A percentile compares a stretch with the other conserved stretches of the same genome.
phyloP scores from a whole-genome alignment of 2,797 vertebrate species.

The Champsocephalus gunnari region DNA sequence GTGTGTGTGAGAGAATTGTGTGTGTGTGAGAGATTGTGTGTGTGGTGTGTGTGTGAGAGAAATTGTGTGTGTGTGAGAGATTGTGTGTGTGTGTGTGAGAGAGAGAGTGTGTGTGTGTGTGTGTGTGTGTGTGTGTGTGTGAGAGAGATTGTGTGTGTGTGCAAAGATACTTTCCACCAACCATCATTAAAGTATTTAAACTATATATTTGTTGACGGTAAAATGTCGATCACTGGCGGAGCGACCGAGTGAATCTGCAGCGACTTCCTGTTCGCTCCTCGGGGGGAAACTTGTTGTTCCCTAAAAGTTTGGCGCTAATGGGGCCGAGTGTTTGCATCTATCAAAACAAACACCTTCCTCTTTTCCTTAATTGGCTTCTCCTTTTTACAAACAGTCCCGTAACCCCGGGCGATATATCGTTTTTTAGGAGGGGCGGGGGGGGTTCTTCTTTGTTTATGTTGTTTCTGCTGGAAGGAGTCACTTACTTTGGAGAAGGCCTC shows the following conservation, averaged over 20 bases:
- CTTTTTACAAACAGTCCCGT: constrained; percentile 44
- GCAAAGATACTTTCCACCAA: background rate
- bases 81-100: too few species aligned
- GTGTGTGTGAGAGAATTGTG: too few species aligned
- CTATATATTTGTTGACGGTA: background rate
- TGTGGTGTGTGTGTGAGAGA: too few species aligned
- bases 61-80: too few species aligned
- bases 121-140: too few species aligned
- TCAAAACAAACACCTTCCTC: constrained; percentile 46
- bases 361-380: constrained; percentile 52
- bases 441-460: background rate
- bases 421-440: background rate
- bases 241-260: constrained; percentile 1
- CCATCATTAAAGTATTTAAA: background rate
- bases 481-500: constrained; percentile 22
- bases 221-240: background rate
- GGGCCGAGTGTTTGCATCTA: constrained; percentile 19
- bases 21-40: too few species aligned
- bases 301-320: constrained; percentile 46
- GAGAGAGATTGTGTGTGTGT: too few species aligned
- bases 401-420: constrained; percentile 11
- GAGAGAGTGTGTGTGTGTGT: too few species aligned
- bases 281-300: constrained; percentile 1
- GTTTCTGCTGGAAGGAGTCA: constrained; percentile 18
- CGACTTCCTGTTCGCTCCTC: constrained; percentile 1